Percentiles rank a stretch among this genome's conserved stretches.
These are phyloP conservation scores for Amphimedon queenslandica DNA, from an alignment of 37 sponge, comb jelly and placozoan genomes.

Conservation along the genomic window DNA sequence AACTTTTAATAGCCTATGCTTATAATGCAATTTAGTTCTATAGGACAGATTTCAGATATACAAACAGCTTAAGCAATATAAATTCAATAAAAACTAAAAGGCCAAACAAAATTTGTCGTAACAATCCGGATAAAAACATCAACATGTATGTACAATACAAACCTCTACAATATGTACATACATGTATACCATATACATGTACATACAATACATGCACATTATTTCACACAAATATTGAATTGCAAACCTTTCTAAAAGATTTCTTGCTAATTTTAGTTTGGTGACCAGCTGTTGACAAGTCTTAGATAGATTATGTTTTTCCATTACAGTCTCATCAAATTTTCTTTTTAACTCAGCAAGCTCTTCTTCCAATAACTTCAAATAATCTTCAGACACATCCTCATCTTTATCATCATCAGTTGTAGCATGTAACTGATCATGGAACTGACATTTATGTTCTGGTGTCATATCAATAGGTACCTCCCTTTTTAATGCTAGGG, in stretches of 20 bases:
- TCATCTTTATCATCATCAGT: background rate
- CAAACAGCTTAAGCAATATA: too few relatives aligned
- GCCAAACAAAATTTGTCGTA: too few relatives aligned
- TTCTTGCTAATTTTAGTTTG: constrained; percentile 63
- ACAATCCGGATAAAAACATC: too few relatives aligned
- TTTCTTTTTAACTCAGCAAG: constrained; percentile 39
- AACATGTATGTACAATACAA: too few relatives aligned
- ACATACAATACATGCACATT: too few relatives aligned
- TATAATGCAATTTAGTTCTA: too few relatives aligned
- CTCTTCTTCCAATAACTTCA: constrained; percentile 6
- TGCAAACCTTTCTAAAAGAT: constrained; percentile 65
- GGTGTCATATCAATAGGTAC: background rate
- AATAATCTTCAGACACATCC: background rate
- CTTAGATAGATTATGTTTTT: constrained; percentile 62
- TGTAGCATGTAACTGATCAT: background rate
- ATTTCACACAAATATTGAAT: too few relatives aligned
- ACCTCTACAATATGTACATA: too few relatives aligned
- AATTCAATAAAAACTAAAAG: too few relatives aligned
- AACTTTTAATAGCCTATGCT: too few relatives aligned
- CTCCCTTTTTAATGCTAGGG: background rate
- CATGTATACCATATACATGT: too few relatives aligned
- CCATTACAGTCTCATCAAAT: constrained; percentile 67
- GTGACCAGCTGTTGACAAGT: constrained; percentile 53
- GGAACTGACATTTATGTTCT: background rate
- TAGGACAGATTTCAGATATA: too few relatives aligned